Evolutionary conservation across 2,888 invertebrate genomes (phyloP).

Genomic region (Coelopa pilipes): DNA sequence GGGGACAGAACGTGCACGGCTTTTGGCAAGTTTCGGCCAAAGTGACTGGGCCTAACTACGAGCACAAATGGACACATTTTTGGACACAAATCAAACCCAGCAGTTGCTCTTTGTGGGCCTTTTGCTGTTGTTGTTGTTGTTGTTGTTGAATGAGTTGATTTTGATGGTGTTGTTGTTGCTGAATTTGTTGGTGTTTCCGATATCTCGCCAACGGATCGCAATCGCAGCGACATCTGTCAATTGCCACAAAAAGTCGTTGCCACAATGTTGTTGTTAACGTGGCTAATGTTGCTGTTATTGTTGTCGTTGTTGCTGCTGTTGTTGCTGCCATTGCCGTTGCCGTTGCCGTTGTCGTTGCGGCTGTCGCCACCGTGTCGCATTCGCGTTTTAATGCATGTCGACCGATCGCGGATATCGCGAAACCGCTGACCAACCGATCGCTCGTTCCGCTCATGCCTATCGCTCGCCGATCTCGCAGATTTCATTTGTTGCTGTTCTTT

Average conservation of each 20-base stretch:
- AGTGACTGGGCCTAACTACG: not conserved
- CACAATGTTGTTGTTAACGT: too few relatives aligned
- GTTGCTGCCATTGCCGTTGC: too few relatives aligned
- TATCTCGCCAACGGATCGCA: constrained; percentile 16
- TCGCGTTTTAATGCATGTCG: not conserved
- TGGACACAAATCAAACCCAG: not conserved
- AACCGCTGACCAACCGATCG: constrained; percentile 22
- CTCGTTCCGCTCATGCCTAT: constrained; percentile 12
- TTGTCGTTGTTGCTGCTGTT: too few relatives aligned
- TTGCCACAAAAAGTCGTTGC: constrained; percentile 6
- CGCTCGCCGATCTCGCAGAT: not conserved
- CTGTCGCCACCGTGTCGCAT: not conserved
- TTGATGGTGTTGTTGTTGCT: not conserved
- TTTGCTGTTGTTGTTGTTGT: not conserved
- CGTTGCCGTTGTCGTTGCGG: not conserved
- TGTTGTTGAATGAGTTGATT: not conserved
- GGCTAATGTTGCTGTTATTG: too few relatives aligned
- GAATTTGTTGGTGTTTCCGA: not conserved
- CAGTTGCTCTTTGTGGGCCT: not conserved
- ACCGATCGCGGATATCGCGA: constrained; percentile 2
- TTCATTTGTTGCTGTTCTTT: not conserved
- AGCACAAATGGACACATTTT: not conserved
- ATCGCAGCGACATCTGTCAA: constrained; percentile 28
- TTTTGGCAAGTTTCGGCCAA: not conserved
- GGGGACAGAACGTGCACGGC: not conserved